A percentile compares a stretch with the other conserved stretches of the same genome.
Conservation (phyloP, 2,888 invertebrate genomes). For the Amorpha juglandis region DNA sequence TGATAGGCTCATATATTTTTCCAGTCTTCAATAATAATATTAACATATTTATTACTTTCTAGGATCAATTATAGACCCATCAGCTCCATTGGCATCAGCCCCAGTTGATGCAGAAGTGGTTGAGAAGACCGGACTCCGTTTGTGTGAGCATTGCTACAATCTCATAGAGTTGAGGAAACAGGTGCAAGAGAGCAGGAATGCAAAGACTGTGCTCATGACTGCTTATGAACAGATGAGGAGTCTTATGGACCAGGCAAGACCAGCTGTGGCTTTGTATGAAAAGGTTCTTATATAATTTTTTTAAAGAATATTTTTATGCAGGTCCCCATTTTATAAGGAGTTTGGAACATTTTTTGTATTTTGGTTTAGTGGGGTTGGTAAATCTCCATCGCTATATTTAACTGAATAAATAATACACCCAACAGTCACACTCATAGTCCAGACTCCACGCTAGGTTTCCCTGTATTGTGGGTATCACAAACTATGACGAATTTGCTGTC, state of each 20-base stretch:
- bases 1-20: too few species aligned
- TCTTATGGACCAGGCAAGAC: constrained; percentile 89
- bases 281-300: constrained; percentile 69
- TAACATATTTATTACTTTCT: constrained; percentile 8
- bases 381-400: too few species aligned
- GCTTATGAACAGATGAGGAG: constrained; percentile 93
- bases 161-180: constrained; percentile 91
- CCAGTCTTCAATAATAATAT: too few species aligned
- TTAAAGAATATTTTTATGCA: too few species aligned
- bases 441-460: too few species aligned
- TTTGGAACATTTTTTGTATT: too few species aligned
- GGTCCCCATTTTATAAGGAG: too few species aligned
- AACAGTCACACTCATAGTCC: too few species aligned
- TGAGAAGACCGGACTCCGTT: constrained; percentile 86
- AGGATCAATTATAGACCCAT: constrained; percentile 80
- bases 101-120: constrained; percentile 64
- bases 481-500: too few species aligned
- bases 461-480: too few species aligned
- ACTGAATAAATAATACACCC: too few species aligned
- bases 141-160: constrained; percentile 91
- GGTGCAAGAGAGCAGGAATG: constrained; percentile 91
- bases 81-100: constrained; percentile 55
- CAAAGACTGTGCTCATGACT: constrained; percentile 90
- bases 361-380: too few species aligned
- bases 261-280: constrained; percentile 87